phyloP scores from a whole-genome alignment of 2,113 vertebrate species.

The Melierax canorus region DNA sequence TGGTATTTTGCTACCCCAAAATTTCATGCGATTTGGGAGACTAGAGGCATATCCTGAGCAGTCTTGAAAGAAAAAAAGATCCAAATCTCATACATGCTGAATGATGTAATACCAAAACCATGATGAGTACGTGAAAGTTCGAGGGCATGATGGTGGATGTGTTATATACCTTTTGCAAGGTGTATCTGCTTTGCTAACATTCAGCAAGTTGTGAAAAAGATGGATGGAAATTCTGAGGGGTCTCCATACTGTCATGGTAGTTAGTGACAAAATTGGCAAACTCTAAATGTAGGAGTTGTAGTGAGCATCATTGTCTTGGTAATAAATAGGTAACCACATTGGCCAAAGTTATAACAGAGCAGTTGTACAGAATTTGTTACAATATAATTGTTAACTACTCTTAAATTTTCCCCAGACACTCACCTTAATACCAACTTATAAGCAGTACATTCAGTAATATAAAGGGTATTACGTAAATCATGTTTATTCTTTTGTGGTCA shows the following conservation, averaged over 20 bases:
- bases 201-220: not conserved
- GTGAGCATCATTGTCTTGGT: not conserved
- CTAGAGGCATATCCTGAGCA: not conserved
- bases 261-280: not conserved
- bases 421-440: not conserved
- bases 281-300: not conserved
- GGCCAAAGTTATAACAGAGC: not conserved
- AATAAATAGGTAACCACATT: not conserved
- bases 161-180: not conserved
- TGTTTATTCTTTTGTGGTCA: not conserved
- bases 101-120: not conserved
- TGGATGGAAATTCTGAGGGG: not conserved
- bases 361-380: not conserved
- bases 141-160: fast-evolving
- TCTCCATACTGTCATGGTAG: not conserved
- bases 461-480: not conserved
- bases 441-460: not conserved
- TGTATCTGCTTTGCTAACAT: not conserved
- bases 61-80: not conserved
- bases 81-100: not conserved
- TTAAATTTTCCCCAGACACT: not conserved
- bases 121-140: fast-evolving
- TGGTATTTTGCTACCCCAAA: not conserved
- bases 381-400: not conserved
- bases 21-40: not conserved